These are phyloP conservation scores for Diarsia rubi DNA, from an alignment of 2,888 invertebrate species.

Conservation along the genomic window DNA sequence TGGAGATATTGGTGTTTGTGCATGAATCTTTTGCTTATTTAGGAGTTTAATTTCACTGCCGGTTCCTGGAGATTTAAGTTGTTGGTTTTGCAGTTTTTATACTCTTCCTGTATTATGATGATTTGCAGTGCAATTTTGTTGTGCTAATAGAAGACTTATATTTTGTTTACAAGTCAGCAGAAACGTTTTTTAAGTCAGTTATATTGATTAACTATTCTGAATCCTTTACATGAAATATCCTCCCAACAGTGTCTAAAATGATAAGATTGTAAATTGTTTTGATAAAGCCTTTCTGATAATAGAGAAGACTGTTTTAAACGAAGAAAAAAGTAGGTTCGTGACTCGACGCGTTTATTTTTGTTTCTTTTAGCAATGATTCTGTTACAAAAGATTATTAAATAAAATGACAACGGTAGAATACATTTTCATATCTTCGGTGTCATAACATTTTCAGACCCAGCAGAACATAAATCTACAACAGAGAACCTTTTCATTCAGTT, in stretches of 20 bases:
- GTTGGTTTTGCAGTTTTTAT: neutral
- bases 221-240: neutral
- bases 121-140: neutral
- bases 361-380: neutral
- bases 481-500: neutral
- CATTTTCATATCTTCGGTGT: neutral
- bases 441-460: conserved; percentile 1
- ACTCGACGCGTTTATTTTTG: neutral
- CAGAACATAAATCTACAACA: neutral
- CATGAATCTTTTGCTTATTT: conserved; percentile 5
- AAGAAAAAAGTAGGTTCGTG: neutral
- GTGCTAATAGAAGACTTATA: neutral
- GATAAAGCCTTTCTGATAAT: neutral
- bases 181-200: neutral
- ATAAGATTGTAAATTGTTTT: neutral
- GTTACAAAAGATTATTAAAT: neutral
- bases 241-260: too few relatives aligned
- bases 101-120: conserved; percentile 2
- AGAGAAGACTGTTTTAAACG: neutral
- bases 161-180: neutral
- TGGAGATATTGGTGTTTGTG: conserved; percentile 30
- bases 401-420: neutral
- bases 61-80: conserved; percentile 18
- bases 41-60: neutral
- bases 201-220: neutral